These are phyloP conservation scores for Acanthopleura granulata DNA, from an alignment of 2,888 invertebrate genomes.

Conservation along the genomic window DNA sequence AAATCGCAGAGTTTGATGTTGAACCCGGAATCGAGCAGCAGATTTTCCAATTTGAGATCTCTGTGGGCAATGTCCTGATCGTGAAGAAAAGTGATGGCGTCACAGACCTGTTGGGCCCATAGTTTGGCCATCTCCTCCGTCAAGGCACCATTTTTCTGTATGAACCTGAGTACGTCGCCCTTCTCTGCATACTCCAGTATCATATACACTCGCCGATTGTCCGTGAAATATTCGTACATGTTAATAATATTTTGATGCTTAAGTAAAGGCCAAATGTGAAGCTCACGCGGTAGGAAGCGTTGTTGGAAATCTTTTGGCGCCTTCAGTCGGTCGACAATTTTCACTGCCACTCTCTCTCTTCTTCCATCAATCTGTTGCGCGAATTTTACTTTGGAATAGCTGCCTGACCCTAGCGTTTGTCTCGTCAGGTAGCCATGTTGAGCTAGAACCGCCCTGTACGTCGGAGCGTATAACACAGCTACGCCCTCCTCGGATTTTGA, in stretches of 20 bases:
- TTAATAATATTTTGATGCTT: slow-evolving; percentile 46
- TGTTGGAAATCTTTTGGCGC: slow-evolving; percentile 54
- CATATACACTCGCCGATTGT: slow-evolving; percentile 62
- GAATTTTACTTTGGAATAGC: slow-evolving; percentile 47
- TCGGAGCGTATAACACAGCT: slow-evolving; percentile 55
- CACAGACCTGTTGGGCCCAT: slow-evolving; percentile 67
- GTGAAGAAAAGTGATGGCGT: slow-evolving; percentile 70
- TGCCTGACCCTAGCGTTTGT: slow-evolving; percentile 61
- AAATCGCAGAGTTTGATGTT: slow-evolving; percentile 71
- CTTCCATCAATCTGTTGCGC: slow-evolving; percentile 5
- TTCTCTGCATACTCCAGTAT: slow-evolving; percentile 69
- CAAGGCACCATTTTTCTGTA: slow-evolving; percentile 69
- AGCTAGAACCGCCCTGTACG: slow-evolving; percentile 64
- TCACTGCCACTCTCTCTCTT: slow-evolving; percentile 40
- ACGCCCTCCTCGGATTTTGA: slow-evolving; percentile 37
- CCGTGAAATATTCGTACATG: slow-evolving; percentile 43
- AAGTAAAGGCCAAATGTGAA: slow-evolving; percentile 51
- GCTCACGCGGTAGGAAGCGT: slow-evolving; percentile 52
- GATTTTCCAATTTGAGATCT: slow-evolving; percentile 72
- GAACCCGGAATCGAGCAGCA: slow-evolving; percentile 69
- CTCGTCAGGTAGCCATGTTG: slow-evolving; percentile 60
- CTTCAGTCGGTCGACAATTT: slow-evolving; percentile 42
- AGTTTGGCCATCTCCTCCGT: slow-evolving; percentile 60
- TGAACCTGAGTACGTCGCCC: slow-evolving; percentile 70
- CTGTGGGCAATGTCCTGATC: slow-evolving; percentile 70